Evolutionary conservation across 2,888 invertebrate genomes (phyloP).

Genomic region (Sylvicola fuscatus): DNA sequence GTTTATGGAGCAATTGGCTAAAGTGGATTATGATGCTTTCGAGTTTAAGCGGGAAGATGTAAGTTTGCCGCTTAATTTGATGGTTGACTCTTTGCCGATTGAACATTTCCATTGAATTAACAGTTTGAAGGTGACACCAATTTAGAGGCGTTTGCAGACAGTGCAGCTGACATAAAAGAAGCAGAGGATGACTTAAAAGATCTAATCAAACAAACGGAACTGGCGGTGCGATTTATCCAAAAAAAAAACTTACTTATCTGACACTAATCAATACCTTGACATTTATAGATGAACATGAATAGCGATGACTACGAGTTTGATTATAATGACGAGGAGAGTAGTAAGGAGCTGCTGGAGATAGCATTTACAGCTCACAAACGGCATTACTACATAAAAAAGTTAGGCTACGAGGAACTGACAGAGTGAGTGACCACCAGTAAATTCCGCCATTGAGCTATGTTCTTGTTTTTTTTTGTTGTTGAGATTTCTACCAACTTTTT

Average conservation of each 20-base stretch:
- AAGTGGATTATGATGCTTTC: conserved; percentile 55
- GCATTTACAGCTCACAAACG: conserved; percentile 73
- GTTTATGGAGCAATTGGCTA: conserved; percentile 55
- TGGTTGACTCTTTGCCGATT: conserved; percentile 10
- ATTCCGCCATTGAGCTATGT: no score
- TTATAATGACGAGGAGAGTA: conserved; percentile 25
- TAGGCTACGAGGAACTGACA: conserved; percentile 59
- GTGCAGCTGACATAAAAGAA: background rate
- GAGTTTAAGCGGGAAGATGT: conserved; percentile 52
- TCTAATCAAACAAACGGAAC: conserved; percentile 39
- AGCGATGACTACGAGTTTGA: conserved; percentile 3
- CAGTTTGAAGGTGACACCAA: conserved; percentile 18
- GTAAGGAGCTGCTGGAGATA: conserved; percentile 35
- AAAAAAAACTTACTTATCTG: no score
- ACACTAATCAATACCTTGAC: conserved; percentile 8
- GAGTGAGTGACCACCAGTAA: conserved; percentile 37
- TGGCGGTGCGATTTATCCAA: conserved; percentile 38
- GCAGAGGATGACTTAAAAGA: conserved; percentile 34
- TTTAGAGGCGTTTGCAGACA: conserved; percentile 17
- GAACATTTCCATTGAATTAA: background rate
- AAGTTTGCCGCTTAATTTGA: background rate
- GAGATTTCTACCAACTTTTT: no score
- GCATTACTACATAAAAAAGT: conserved; percentile 80
- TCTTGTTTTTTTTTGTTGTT: no score
- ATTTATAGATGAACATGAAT: conserved; percentile 8